A percentile compares a stretch with the other conserved stretches of the same genome.
Conservation (phyloP, 2,797 vertebrate species). For the Microctenopoma stevenorrisi region DNA sequence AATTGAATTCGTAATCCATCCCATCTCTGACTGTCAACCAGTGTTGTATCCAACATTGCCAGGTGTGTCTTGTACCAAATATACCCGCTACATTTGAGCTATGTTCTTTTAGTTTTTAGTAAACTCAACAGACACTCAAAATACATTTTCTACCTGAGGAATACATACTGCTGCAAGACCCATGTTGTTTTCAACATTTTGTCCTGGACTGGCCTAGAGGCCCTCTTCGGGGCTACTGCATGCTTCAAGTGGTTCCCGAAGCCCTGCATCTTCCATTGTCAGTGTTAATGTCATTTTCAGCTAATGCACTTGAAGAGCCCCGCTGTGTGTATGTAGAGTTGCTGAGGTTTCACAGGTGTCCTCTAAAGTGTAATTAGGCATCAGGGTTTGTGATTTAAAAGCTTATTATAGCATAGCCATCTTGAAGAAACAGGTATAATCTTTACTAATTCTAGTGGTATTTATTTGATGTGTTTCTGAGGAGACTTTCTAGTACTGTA, state of each 20-base stretch:
- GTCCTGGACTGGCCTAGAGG: constrained; percentile 33
- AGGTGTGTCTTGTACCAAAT: constrained; percentile 21
- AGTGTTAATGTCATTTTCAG: constrained; percentile 57
- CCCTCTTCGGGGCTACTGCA: constrained; percentile 33
- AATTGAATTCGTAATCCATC: constrained; percentile 64
- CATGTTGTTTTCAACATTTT: constrained; percentile 34
- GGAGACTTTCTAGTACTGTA: constrained; percentile 13
- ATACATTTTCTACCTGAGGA: background rate
- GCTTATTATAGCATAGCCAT: constrained; percentile 17
- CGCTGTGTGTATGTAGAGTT: constrained; percentile 20
- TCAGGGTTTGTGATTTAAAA: constrained; percentile 39
- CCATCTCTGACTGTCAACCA: constrained; percentile 38
- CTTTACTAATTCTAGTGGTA: constrained; percentile 7
- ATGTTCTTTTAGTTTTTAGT: background rate
- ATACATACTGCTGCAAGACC: constrained; percentile 3
- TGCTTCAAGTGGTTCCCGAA: constrained; percentile 47
- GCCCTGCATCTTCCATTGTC: constrained; percentile 40
- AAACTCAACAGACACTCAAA: background rate
- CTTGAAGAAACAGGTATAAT: constrained; percentile 33
- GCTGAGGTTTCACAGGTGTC: constrained; percentile 31
- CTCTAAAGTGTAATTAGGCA: constrained; percentile 52
- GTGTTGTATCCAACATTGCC: constrained; percentile 43
- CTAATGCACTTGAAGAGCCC: constrained; percentile 64
- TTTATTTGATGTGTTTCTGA: constrained; percentile 20
- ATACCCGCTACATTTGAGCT: constrained; percentile 4